These are phyloP conservation scores for Aethina tumida DNA, from an alignment of 1,140 invertebrate species.

Conservation along the genomic window DNA sequence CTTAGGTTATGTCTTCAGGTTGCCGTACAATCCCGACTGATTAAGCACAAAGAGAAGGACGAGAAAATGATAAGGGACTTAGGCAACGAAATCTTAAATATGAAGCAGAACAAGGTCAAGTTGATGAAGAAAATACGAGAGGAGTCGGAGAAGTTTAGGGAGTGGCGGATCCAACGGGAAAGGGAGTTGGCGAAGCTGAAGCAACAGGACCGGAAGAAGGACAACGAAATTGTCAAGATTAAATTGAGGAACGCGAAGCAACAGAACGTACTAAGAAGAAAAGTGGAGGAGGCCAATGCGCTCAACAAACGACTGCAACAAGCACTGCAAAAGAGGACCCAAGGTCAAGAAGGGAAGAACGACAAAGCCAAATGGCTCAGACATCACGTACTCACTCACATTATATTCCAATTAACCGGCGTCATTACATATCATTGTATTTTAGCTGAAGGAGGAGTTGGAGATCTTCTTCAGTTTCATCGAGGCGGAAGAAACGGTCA, in stretches of 20 bases:
- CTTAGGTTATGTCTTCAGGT: constrained; percentile 28
- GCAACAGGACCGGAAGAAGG: constrained; percentile 68
- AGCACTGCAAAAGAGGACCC: constrained; percentile 40
- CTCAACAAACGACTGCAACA: constrained; percentile 69
- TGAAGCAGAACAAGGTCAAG: constrained; percentile 76
- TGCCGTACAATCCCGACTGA: constrained; percentile 60
- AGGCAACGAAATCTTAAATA: constrained; percentile 58
- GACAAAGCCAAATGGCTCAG: no score
- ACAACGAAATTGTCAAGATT: constrained; percentile 68
- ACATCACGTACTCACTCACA: no score
- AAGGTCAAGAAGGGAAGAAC: constrained; percentile 34
- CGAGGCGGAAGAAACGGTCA: constrained; percentile 64
- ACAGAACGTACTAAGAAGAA: constrained; percentile 73
- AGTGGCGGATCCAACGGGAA: constrained; percentile 70
- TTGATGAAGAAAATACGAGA: constrained; percentile 75
- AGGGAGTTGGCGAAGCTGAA: constrained; percentile 65
- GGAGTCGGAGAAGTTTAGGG: constrained; percentile 71
- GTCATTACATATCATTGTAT: constrained; percentile 1
- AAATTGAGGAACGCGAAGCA: constrained; percentile 68
- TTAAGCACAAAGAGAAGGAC: constrained; percentile 74
- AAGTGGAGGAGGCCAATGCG: constrained; percentile 71
- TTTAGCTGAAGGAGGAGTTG: constrained; percentile 54
- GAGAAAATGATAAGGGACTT: constrained; percentile 67
- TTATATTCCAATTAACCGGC: constrained; percentile 2
- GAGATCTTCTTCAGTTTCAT: constrained; percentile 62